phyloP scores from a whole-genome alignment of 2,113 vertebrate genomes.

The Uria aalge region DNA sequence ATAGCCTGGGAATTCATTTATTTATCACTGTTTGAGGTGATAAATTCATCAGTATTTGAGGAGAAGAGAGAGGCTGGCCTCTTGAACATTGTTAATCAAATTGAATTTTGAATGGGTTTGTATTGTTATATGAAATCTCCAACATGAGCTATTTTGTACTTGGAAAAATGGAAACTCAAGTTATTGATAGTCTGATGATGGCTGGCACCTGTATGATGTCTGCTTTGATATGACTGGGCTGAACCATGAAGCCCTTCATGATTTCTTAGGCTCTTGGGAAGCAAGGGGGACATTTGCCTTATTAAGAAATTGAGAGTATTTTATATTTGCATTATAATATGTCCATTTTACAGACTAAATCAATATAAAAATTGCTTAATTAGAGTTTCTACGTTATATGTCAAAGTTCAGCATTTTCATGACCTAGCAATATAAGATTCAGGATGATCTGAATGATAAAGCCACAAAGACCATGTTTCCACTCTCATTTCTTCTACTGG shows the following conservation, averaged over 20 bases:
- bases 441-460: background rate
- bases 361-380: background rate
- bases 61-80: background rate
- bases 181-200: background rate
- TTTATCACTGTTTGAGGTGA: slow-evolving; percentile 32
- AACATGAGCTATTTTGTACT: background rate
- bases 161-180: background rate
- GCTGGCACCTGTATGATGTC: background rate
- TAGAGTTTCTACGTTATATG: background rate
- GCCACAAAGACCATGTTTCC: background rate
- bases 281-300: background rate
- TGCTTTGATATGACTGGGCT: background rate
- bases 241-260: background rate
- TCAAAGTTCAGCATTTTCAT: background rate
- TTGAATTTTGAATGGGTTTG: background rate
- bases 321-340: background rate
- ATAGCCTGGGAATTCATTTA: slow-evolving; percentile 40
- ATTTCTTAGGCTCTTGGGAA: background rate
- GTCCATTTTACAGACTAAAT: background rate
- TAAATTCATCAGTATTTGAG: slow-evolving; percentile 4
- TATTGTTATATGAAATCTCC: background rate
- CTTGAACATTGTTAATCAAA: background rate
- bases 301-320: background rate
- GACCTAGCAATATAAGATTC: background rate
- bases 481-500: background rate